Evolutionary conservation across 2,113 vertebrate genomes (phyloP), one percentile per base, ranked within the genome.

Genomic region (Reinhardtius hippoglossoides): DNA sequence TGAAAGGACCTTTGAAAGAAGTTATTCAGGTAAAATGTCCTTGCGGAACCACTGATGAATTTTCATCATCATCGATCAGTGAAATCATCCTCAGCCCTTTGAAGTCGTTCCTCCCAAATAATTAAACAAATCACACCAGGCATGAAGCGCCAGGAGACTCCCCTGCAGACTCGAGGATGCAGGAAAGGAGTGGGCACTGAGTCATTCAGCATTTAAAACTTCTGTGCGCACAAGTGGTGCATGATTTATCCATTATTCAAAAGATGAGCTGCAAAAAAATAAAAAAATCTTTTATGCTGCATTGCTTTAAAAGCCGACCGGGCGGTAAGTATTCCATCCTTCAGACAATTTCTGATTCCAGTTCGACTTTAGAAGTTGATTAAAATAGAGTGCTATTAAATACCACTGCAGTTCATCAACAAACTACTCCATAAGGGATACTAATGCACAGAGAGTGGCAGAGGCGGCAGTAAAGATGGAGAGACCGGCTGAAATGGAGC

Each of bases 211-310:
- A 81, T 80, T 87, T 79, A 56, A 76, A 80, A 87, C 54, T 9
- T 79, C 61, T 76, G 65, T 73, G 67, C 84, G 62, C 70, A 62
- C 68, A 71, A 85, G 82, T 84, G 83, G 60, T 81, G 84, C 74
- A 88, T 80, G 83, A 87, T 35, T 60, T 64, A 92, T 93, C 70
- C 78, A 93, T 91, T 92, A 93, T 93, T 94, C 86, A 94, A 78
- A 84, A 90, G 87, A 87, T 73, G 71, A 86, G 82, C 82, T 67
- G 62, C 70, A 69, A 82, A 71, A 88, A 74, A n/a, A n/a, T n/a
- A n/a, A 77, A 50, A 50, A 50, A 73, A 75, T 66, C 0, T 83
- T 88, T 90, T 61, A 87, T 88, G 86, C 78, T 84, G 74, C 84
- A 90, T 71, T 86, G 80, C 82, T 87, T 86, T 88, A 67, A 86